Evolutionary conservation across 2,113 vertebrate species (phyloP).

Genomic region (Hirundichthys speculiger): DNA sequence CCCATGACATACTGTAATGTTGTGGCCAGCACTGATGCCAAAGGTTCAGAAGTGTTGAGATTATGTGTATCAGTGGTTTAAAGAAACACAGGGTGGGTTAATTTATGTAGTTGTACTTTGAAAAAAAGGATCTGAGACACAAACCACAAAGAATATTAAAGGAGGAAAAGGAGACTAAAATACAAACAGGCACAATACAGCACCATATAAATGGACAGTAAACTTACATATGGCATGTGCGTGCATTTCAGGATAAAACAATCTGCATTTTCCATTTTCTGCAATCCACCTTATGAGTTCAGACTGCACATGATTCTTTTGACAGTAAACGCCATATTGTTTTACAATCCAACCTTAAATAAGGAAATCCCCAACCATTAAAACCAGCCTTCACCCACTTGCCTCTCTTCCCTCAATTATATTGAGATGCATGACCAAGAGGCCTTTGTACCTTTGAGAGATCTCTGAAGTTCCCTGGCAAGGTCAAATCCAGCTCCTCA

Average conservation of each 20-base stretch:
- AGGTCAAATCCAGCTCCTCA: conserved; percentile 94
- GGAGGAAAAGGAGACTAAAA: conserved; percentile 14
- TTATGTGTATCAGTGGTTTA: background rate
- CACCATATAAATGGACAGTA: conserved; percentile 4
- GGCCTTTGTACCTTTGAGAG: conserved; percentile 92
- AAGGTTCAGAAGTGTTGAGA: background rate
- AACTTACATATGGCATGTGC: conserved; percentile 7
- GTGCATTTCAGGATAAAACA: conserved; percentile 30
- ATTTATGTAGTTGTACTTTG: background rate
- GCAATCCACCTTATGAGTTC: conserved; percentile 20
- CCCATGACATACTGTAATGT: too few relatives aligned
- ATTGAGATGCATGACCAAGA: conserved; percentile 37
- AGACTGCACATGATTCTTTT: conserved; percentile 33
- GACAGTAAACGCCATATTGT: conserved; percentile 43
- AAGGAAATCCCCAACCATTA: conserved; percentile 43
- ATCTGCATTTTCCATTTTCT: conserved; percentile 37
- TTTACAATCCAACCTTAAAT: conserved; percentile 49
- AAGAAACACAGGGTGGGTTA: background rate
- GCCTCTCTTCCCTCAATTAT: conserved; percentile 5
- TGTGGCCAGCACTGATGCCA: too few relatives aligned
- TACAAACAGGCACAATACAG: conserved; percentile 15
- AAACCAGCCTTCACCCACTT: conserved; percentile 12
- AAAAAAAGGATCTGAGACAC: conserved; percentile 10
- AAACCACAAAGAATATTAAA: conserved; percentile 8
- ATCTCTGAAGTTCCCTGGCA: conserved; percentile 98